Conservation (phyloP, 2,797 vertebrate species). For the Eulemur rubriventer region DNA sequence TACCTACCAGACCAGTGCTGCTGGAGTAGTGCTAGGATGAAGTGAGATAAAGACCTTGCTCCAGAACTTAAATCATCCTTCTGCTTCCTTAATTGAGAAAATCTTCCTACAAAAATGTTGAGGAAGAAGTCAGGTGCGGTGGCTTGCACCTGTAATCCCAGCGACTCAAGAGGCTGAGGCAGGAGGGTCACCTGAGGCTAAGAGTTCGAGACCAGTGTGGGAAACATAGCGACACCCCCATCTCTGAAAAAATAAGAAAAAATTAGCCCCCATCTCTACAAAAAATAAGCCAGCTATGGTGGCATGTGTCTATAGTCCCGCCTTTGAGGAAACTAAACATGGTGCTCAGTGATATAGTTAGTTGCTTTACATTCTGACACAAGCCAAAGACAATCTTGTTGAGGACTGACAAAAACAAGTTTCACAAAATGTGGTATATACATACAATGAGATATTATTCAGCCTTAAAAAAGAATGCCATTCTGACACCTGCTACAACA, state of each 20-base stretch:
- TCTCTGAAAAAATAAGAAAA: too few species aligned
- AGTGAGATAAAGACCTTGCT: neutral
- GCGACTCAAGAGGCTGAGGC: too few species aligned
- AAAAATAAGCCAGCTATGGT: too few species aligned
- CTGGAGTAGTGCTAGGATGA: neutral
- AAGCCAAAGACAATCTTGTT: neutral
- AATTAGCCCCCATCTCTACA: too few species aligned
- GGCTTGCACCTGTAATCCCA: too few species aligned
- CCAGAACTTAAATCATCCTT: neutral
- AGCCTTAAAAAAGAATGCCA: neutral
- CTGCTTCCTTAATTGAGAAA: neutral
- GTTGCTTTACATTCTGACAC: neutral
- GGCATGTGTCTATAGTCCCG: too few species aligned
- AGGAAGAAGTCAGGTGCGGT: too few species aligned
- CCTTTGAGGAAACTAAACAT: neutral
- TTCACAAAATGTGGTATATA: neutral
- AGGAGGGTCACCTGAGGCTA: too few species aligned
- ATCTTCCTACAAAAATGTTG: neutral
- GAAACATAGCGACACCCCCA: too few species aligned
- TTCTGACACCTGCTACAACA: neutral
- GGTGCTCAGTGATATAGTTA: neutral
- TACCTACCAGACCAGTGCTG: neutral
- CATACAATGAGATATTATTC: neutral
- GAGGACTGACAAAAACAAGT: neutral
- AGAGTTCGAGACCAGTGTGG: too few species aligned